Conservation (phyloP, 2,888 invertebrate species). For the Drosophila cracens region DNA sequence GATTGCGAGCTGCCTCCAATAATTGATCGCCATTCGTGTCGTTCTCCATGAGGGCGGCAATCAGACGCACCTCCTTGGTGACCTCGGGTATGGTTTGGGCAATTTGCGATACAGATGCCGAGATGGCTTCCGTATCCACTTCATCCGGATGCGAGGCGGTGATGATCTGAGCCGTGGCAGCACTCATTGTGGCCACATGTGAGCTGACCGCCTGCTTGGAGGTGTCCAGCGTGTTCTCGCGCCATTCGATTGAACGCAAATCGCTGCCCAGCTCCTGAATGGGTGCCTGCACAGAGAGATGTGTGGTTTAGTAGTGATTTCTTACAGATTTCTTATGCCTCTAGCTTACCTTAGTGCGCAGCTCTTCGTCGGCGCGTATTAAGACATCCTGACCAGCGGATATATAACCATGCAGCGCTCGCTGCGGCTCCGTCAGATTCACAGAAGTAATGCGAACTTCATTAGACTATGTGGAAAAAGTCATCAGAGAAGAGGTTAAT, state of each 20-base stretch:
- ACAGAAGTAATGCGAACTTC: constrained; percentile 91
- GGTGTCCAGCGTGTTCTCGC: constrained; percentile 96
- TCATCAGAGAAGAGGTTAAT: constrained; percentile 9
- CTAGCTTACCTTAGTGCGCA: constrained; percentile 86
- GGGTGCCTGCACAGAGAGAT: constrained; percentile 79
- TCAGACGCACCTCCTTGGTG: constrained; percentile 91
- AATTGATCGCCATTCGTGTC: constrained; percentile 92
- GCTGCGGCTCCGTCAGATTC: constrained; percentile 93
- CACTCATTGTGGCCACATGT: constrained; percentile 99
- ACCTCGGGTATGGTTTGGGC: constrained; percentile 98
- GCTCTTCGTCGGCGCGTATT: constrained; percentile 92
- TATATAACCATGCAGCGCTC: constrained; percentile 96
- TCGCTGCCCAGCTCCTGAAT: constrained; percentile 92
- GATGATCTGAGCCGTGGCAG: constrained; percentile 98
- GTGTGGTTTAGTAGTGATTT: not conserved
- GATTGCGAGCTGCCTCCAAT: constrained; percentile 95
- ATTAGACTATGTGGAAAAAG: constrained; percentile 80
- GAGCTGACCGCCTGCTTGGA: constrained; percentile 98
- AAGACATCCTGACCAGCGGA: constrained; percentile 95
- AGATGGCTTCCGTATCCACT: constrained; percentile 97
- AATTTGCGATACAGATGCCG: constrained; percentile 98
- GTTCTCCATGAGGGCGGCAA: constrained; percentile 97
- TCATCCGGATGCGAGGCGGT: constrained; percentile 95
- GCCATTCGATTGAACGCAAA: constrained; percentile 95
- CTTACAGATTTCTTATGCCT: not conserved